Evolutionary conservation across 2,113 vertebrate genomes (phyloP).

Genomic region (Alligator sinensis): DNA sequence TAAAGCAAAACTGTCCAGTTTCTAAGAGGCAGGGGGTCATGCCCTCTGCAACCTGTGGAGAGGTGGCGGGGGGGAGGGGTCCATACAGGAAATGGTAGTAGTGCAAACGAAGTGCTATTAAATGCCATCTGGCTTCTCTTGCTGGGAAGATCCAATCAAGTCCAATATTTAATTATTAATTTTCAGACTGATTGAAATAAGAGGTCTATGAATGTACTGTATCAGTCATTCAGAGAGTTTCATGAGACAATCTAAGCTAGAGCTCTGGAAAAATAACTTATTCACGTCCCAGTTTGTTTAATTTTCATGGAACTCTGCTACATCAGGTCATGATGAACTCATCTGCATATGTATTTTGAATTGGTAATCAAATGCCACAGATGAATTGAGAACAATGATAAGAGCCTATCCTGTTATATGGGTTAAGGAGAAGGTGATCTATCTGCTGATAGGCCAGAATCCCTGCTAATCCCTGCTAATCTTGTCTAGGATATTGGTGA

Average conservation of each 20-base stretch:
- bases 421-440: background rate
- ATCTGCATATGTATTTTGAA: background rate
- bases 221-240: background rate
- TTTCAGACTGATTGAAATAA: background rate
- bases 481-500: background rate
- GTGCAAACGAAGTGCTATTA: background rate
- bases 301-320: background rate
- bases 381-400: background rate
- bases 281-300: background rate
- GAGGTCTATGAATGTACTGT: background rate
- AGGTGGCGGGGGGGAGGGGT: too few species aligned
- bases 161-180: background rate
- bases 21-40: too few species aligned
- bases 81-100: too few species aligned
- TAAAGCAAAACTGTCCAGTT: background rate
- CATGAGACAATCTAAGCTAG: background rate
- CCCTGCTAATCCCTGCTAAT: background rate
- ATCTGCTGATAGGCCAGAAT: background rate
- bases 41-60: too few species aligned
- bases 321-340: background rate
- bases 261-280: background rate
- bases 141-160: background rate
- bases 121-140: background rate
- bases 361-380: background rate
- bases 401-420: too few species aligned